Evolutionary conservation across 2,888 invertebrate species (phyloP).

Genomic region (Rhagonycha lutea): DNA sequence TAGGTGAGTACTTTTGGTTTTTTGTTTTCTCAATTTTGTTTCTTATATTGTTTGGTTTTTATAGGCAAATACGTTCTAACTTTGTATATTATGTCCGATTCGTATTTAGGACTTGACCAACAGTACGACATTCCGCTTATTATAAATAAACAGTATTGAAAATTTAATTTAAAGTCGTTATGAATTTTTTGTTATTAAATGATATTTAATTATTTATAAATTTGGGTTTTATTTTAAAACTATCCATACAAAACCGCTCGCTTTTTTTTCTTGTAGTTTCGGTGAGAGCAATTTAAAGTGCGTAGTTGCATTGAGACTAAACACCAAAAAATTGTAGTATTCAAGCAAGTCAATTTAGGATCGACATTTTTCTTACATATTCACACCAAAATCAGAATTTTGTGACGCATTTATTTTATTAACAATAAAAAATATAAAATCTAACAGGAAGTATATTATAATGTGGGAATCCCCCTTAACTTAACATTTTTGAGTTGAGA

Average conservation of each 20-base stretch:
- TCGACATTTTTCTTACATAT: too few species aligned
- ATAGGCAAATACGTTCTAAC: slow-evolving; percentile 77
- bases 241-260: too few species aligned
- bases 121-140: slow-evolving; percentile 60
- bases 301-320: too few species aligned
- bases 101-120: slow-evolving; percentile 92
- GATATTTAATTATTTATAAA: neutral
- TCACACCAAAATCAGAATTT: neutral
- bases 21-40: neutral
- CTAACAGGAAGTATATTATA: neutral
- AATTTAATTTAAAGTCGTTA: neutral
- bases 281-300: too few species aligned
- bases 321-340: too few species aligned
- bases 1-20: slow-evolving; percentile 27
- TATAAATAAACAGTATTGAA: slow-evolving; percentile 4
- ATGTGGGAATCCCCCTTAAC: neutral
- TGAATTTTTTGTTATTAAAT: neutral
- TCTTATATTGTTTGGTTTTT: slow-evolving; percentile 38
- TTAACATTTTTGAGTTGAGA: neutral
- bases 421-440: neutral
- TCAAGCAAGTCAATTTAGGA: too few species aligned
- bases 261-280: too few species aligned
- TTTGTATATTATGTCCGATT: slow-evolving; percentile 88
- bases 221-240: neutral
- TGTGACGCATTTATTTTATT: neutral